Conservation (phyloP, 2,113 vertebrate genomes). For the Dasyornis broadbenti region DNA sequence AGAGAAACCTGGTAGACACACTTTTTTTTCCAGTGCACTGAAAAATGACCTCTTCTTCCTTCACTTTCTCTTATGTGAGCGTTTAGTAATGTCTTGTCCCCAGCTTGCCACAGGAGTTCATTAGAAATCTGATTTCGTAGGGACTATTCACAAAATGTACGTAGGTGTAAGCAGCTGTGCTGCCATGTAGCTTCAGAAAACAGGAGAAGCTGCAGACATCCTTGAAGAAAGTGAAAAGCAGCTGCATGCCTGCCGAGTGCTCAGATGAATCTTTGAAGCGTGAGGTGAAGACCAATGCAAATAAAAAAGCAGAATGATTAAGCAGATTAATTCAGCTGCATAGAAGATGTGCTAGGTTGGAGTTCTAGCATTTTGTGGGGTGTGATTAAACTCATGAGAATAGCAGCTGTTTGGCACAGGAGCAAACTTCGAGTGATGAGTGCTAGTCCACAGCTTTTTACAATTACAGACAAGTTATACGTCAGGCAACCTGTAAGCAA, state of each 20-base stretch:
- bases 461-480: neutral
- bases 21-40: neutral
- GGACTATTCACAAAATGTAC: accelerated
- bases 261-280: neutral
- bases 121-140: neutral
- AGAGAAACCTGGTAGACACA: neutral
- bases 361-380: neutral
- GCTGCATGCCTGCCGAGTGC: neutral
- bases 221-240: neutral
- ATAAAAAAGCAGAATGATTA: neutral
- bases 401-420: neutral
- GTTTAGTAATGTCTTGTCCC: neutral
- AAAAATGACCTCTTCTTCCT: neutral
- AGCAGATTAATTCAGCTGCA: neutral
- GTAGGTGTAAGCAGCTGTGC: neutral
- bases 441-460: neutral
- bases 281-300: neutral
- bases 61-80: neutral
- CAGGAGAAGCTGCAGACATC: neutral
- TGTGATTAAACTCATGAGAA: neutral
- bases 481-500: neutral
- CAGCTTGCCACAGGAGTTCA: neutral
- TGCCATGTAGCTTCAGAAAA: accelerated
- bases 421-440: neutral
- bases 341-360: neutral